Conservation (phyloP, 2,113 vertebrate genomes). For the Melanerpes aurifrons region DNA sequence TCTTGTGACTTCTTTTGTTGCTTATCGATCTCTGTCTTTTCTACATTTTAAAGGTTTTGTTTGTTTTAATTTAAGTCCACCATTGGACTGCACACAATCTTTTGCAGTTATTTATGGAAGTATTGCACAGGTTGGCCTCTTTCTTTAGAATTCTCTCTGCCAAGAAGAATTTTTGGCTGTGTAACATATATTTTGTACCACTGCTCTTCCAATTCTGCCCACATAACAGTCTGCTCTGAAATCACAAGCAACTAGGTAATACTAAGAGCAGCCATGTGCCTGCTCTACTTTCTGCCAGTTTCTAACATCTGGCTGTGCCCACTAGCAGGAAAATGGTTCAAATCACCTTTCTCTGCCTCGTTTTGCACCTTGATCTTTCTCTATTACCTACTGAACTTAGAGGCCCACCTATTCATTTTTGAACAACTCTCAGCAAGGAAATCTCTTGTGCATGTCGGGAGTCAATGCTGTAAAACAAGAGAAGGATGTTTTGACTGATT, state of each 20-base stretch:
- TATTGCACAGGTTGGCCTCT: not conserved
- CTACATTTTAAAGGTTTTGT: not conserved
- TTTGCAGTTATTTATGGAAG: not conserved
- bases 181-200: not conserved
- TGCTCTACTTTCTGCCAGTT: not conserved
- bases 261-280: not conserved
- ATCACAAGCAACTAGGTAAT: not conserved
- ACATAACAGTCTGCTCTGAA: slow-evolving; percentile 23
- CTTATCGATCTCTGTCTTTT: not conserved
- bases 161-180: not conserved
- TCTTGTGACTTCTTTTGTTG: not conserved
- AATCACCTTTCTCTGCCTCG: not conserved
- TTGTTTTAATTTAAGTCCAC: not conserved
- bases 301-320: not conserved
- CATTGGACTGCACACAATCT: not conserved
- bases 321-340: not conserved
- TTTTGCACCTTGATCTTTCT: not conserved
- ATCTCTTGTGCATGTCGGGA: not conserved
- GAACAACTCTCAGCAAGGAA: not conserved
- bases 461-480: not conserved
- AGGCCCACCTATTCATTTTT: not conserved
- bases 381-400: not conserved
- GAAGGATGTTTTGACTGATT: not conserved
- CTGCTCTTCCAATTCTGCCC: not conserved
- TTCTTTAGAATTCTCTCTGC: not conserved